Base-by-base conservation (phyloP, 2,797 vertebrate genomes). In the Onychomys torridus region DNA sequence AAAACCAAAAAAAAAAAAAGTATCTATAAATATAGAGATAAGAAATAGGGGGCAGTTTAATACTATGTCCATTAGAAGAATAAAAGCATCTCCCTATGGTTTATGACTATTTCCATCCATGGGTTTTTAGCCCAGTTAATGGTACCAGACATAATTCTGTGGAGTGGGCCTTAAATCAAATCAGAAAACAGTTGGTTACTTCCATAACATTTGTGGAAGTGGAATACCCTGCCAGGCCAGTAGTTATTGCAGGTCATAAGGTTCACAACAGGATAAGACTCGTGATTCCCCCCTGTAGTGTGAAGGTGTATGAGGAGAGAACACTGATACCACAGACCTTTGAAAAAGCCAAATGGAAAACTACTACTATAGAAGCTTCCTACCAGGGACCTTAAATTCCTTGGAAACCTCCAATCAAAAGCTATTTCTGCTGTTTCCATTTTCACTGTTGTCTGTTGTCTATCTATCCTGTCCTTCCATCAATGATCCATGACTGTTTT, bases 341-440 rank as follows among this genome's bases (percentile, higher is more conserved):
- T 10, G 34, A n/a, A 55, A 71, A 55, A 71, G 23, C 13, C 8
- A 27, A 71, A 55, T 55, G 13, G 46, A 71, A 71, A 55, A 25
- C 65, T 71, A 71, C 43, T 67, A 49, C 34, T 55, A 29, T 17
- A 55, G 65, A 37, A 55, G 21, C 23, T 71, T 87, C 84, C 52
- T 11, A 14, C 32, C 6, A 71, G 2, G 69, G 29, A 82, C n/a
- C 77, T 83, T 57, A 94, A 40, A 75, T 90, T 87, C 76, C 67
- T 91, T 89, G 61, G n/a, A 86, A 82, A 89, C 10, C 10, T 91
- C 88, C 57, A 89, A 83, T n/a, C 63, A 69, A 82, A 84, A 89
- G 63, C 40, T 43, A 29, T 83, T 79, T 79, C 32, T 84, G 11
- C 21, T 57, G 46, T 87, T 89, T 94, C 67, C 79, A 43, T 91